Conservation (phyloP, 2,888 invertebrate genomes). For the Gandaritis pyraliata region DNA sequence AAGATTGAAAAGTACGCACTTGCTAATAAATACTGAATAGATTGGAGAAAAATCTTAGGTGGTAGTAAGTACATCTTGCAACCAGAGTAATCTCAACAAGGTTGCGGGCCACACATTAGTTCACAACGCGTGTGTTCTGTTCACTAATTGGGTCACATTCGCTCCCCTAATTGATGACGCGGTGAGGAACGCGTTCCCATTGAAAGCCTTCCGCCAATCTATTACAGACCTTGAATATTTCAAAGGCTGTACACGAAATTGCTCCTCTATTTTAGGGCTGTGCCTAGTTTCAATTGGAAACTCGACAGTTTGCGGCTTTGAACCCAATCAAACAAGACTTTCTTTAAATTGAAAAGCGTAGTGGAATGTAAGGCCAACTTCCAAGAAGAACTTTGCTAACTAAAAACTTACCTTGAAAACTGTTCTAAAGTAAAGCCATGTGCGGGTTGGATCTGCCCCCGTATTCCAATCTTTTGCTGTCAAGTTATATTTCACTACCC, state of each 20-base stretch:
- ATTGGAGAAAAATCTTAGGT: slow-evolving; percentile 20
- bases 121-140: slow-evolving; percentile 60
- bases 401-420: slow-evolving; percentile 21
- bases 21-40: background rate
- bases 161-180: slow-evolving; percentile 67
- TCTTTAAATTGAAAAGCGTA: slow-evolving; percentile 14
- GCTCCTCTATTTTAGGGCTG: slow-evolving; percentile 18
- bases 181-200: slow-evolving; percentile 54
- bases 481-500: too few species aligned
- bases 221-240: slow-evolving; percentile 38
- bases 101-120: slow-evolving; percentile 68
- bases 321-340: slow-evolving; percentile 14
- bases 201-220: slow-evolving; percentile 47
- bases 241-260: slow-evolving; percentile 31
- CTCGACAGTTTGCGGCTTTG: slow-evolving; percentile 8
- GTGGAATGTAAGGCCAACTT: slow-evolving; percentile 12
- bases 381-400: slow-evolving; percentile 16
- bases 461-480: too few species aligned
- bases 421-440: slow-evolving; percentile 9
- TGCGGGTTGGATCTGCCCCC: slow-evolving; percentile 1
- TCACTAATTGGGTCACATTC: slow-evolving; percentile 77
- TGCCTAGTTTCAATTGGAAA: slow-evolving; percentile 7
- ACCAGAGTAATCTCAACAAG: slow-evolving; percentile 67
- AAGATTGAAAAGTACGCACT: background rate
- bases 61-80: slow-evolving; percentile 44